These are phyloP conservation scores for Melanostoma mellinum DNA, from an alignment of 2,888 invertebrate species.

Conservation along the genomic window DNA sequence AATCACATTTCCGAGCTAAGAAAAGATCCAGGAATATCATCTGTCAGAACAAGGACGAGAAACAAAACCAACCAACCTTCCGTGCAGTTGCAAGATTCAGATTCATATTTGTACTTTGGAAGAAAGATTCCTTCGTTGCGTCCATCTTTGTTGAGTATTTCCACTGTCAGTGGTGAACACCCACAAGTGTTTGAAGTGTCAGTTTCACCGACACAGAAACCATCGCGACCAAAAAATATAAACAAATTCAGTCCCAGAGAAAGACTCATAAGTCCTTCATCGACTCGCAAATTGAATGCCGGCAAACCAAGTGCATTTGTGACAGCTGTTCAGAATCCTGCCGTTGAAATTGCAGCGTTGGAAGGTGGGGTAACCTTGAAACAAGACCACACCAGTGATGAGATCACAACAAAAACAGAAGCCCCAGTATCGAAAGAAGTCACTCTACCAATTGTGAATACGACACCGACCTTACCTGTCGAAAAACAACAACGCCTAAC, in stretches of 20 bases:
- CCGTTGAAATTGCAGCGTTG: neutral
- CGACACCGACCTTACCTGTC: slow-evolving; percentile 6
- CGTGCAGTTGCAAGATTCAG: slow-evolving; percentile 77
- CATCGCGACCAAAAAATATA: slow-evolving; percentile 48
- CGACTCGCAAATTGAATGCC: slow-evolving; percentile 69
- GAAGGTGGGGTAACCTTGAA: neutral
- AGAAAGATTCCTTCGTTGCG: slow-evolving; percentile 84
- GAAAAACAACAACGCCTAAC: slow-evolving; percentile 15
- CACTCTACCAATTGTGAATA: neutral
- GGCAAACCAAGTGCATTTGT: slow-evolving; percentile 53
- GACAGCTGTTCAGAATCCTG: slow-evolving; percentile 11
- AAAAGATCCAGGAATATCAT: slow-evolving; percentile 70
- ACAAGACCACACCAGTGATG: neutral
- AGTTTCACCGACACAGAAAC: slow-evolving; percentile 81
- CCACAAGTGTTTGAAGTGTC: slow-evolving; percentile 85
- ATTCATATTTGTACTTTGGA: slow-evolving; percentile 88
- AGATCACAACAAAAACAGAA: neutral
- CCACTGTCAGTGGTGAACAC: slow-evolving; percentile 83
- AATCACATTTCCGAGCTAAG: slow-evolving; percentile 79
- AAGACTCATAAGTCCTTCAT: slow-evolving; percentile 66
- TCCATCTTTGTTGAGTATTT: slow-evolving; percentile 80
- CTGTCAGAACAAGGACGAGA: slow-evolving; percentile 75
- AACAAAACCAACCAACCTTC: slow-evolving; percentile 73
- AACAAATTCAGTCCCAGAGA: slow-evolving; percentile 76
- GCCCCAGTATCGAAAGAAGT: neutral